Conservation (phyloP, 2,797 vertebrate genomes). For the Sebastes cheni region DNA sequence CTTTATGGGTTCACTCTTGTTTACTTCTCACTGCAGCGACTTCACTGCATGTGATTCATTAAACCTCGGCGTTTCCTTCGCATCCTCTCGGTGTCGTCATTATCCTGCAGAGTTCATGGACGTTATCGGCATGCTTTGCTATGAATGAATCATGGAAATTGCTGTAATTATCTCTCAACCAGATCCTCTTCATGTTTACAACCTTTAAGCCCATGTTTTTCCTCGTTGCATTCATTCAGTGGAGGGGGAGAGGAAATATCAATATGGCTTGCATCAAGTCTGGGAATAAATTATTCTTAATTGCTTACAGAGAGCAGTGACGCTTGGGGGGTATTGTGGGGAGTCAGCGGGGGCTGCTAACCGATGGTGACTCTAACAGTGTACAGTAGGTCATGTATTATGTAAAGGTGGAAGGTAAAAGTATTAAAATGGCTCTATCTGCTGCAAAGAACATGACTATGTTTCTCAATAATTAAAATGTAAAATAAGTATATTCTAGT, state of each 20-base stretch:
- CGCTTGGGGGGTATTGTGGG: constrained; percentile 40
- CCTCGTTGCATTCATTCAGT: constrained; percentile 45
- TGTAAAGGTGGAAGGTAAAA: constrained; percentile 10
- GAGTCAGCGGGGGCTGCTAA: constrained; percentile 19
- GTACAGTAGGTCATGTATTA: constrained; percentile 26
- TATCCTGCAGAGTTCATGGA: constrained; percentile 57
- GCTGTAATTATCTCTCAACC: constrained; percentile 67
- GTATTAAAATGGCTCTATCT: neutral
- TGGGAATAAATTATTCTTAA: constrained; percentile 73
- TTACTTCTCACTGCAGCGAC: constrained; percentile 27
- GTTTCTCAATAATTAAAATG: neutral
- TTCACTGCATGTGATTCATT: constrained; percentile 53
- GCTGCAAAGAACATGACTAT: neutral
- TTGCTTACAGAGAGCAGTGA: constrained; percentile 66
- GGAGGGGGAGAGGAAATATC: constrained; percentile 62
- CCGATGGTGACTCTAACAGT: constrained; percentile 4
- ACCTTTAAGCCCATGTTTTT: constrained; percentile 60
- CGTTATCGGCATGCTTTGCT: constrained; percentile 54
- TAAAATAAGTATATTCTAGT: neutral
- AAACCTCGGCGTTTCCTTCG: constrained; percentile 34
- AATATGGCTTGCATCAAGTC: constrained; percentile 71
- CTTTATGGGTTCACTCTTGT: constrained; percentile 18
- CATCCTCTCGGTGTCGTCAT: constrained; percentile 53
- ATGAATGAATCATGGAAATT: constrained; percentile 72
- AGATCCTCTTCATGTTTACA: constrained; percentile 75